Base-by-base conservation (phyloP, 2,797 vertebrate genomes). In the Furcifer pardalis region DNA sequence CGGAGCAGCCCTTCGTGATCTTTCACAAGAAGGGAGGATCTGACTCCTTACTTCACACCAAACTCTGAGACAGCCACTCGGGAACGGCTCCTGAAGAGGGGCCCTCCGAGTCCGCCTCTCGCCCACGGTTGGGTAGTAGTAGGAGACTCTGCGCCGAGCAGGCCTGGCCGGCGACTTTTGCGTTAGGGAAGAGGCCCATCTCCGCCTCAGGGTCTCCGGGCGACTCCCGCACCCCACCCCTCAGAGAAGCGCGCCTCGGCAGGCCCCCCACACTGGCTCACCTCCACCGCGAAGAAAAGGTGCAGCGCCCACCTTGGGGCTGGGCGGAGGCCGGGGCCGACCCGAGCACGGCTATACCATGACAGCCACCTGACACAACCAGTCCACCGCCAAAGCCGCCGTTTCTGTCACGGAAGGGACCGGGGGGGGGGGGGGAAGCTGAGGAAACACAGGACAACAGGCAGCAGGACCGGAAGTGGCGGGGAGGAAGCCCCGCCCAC, bases 401-500 rank as follows among this genome's bases (percentile, higher is more conserved):
- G 71, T 8, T 23, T 60, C 72, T 84, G 60, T 85, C 77, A 74
- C 69, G 42, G 78, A 8, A 37, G 21, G 6, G 52, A n/a, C n/a
- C n/a, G 52, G n/a, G n/a, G n/a, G n/a, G n/a, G n/a, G n/a, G 52
- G 9, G 59, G 78, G 60, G 63, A 68, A 81, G 66, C n/a, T n/a
- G n/a, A n/a, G n/a, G n/a, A n/a, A n/a, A n/a, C n/a, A 37, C 72
- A 76, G 49, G 78, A 30, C 49, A n/a, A 42, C n/a, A 1, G 68
- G 40, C 30, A 44, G 60, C 12, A 27, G 27, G 37, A 49, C 84
- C 84, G 84, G 84, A 85, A 85, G 77, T 76, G 52, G 72, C n/a
- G 62, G 46, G 12, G 27, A 81, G 78, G 78, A 85, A 81, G 68
- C 84, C 3, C 84, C 71, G 78, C 84, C 84, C 72, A 66, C 72